Conservation (phyloP, 2,113 vertebrate species). For the Symphodus melops region DNA sequence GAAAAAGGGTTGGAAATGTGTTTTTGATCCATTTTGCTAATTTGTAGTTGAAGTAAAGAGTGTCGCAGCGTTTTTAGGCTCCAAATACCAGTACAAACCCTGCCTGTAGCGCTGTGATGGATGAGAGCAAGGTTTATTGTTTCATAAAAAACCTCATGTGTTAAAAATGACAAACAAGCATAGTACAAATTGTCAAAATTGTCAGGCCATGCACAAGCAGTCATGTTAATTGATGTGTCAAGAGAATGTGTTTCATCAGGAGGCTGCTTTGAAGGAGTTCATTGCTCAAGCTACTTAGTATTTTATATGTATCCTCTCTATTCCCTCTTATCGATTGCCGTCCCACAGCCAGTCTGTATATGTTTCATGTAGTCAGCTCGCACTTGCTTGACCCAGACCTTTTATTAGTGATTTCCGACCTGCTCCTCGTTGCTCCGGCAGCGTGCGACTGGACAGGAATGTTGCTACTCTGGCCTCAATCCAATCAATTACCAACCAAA, state of each 20-base stretch:
- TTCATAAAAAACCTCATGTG: not conserved
- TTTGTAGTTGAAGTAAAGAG: conserved; percentile 45
- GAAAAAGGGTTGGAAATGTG: conserved; percentile 38
- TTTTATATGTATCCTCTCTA: not conserved
- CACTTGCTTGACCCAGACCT: conserved; percentile 49
- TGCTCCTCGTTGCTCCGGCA: conserved; percentile 21
- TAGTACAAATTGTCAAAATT: conserved; percentile 23
- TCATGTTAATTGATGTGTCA: conserved; percentile 24
- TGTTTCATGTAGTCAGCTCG: conserved; percentile 42
- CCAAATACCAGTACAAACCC: conserved; percentile 13
- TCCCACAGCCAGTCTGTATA: not conserved
- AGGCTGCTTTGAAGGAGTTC: not conserved
- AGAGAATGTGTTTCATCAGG: conserved; percentile 4
- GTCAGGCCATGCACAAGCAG: not conserved
- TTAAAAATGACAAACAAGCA: conserved; percentile 31
- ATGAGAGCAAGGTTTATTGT: conserved; percentile 8
- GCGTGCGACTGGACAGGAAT: conserved; percentile 31
- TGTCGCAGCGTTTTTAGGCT: conserved; percentile 18
- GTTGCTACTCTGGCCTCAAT: conserved; percentile 40
- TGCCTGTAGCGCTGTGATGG: not conserved
- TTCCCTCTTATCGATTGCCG: conserved; percentile 6
- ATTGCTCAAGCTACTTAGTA: not conserved
- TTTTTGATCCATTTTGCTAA: conserved; percentile 67
- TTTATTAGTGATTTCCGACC: conserved; percentile 52
- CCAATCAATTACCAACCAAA: conserved; percentile 56